Evolutionary conservation across 2,797 vertebrate genomes (phyloP).

Genomic region (Characodon lateralis): DNA sequence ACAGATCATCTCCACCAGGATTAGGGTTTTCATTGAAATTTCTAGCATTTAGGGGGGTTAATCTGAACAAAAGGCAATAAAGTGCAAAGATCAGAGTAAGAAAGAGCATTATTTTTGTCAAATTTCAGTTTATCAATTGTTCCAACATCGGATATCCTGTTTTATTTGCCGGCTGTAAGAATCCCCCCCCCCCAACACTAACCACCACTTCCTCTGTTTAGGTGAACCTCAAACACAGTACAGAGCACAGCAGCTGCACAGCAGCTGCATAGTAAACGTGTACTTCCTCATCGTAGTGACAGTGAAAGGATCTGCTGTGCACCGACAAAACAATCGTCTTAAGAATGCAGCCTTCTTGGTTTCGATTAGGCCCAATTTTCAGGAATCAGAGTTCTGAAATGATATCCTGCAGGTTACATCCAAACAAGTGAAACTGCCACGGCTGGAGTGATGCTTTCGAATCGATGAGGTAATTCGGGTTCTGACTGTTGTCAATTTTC

Average conservation of each 20-base stretch:
- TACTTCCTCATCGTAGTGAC: constrained; percentile 45
- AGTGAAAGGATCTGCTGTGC: constrained; percentile 46
- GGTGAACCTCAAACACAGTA: constrained; percentile 69
- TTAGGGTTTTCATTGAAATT: constrained; percentile 20
- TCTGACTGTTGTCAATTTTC: constrained; percentile 24
- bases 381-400: constrained; percentile 43
- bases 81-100: background rate
- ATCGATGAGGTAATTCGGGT: constrained; percentile 24
- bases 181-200: constrained; percentile 42
- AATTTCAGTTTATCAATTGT: constrained; percentile 62
- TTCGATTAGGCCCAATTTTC: constrained; percentile 59
- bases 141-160: constrained; percentile 81
- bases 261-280: constrained; percentile 62
- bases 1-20: constrained; percentile 31
- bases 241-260: constrained; percentile 50
- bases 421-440: constrained; percentile 24
- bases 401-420: constrained; percentile 32
- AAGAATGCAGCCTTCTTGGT: constrained; percentile 28
- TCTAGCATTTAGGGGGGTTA: constrained; percentile 7
- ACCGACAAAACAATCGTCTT: constrained; percentile 32
- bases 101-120: constrained; percentile 4
- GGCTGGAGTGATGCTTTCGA: constrained; percentile 25
- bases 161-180: constrained; percentile 67
- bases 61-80: background rate
- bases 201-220: constrained; percentile 79